These are phyloP conservation scores for Antennarius maculatus DNA, from an alignment of 2,797 vertebrate genomes.

Conservation along the genomic window DNA sequence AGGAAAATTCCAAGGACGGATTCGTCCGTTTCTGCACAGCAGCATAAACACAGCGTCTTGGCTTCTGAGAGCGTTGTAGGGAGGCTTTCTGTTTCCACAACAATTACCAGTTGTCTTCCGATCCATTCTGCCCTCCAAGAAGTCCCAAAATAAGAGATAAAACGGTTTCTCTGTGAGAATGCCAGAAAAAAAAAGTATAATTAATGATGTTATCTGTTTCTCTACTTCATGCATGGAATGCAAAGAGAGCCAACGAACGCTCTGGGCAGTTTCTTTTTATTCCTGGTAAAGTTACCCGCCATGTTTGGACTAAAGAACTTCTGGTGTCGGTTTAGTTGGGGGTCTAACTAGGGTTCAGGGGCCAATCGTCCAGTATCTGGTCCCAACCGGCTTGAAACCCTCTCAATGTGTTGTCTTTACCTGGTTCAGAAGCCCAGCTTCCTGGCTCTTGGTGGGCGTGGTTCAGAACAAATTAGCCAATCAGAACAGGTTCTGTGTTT, in stretches of 20 bases:
- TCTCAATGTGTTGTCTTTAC: too few species aligned
- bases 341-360: too few species aligned
- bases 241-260: neutral
- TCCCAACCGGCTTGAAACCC: too few species aligned
- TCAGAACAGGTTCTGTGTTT: too few species aligned
- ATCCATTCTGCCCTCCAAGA: slow-evolving; percentile 23
- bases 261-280: too few species aligned
- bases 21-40: slow-evolving; percentile 8
- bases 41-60: slow-evolving; percentile 9
- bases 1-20: slow-evolving; percentile 9
- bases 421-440: too few species aligned
- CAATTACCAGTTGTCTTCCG: slow-evolving; percentile 20
- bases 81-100: neutral
- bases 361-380: too few species aligned
- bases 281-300: too few species aligned
- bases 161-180: neutral
- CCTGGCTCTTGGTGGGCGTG: too few species aligned
- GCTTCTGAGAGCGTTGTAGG: neutral
- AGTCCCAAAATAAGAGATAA: slow-evolving; percentile 19
- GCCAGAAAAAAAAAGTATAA: slow-evolving; percentile 21
- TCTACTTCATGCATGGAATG: slow-evolving; percentile 18
- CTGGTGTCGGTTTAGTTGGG: too few species aligned
- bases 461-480: too few species aligned
- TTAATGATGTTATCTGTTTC: slow-evolving; percentile 27
- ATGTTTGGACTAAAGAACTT: neutral